Evolutionary conservation across 53 echinoderm and acorn worm genomes (phyloP).

Genomic region (Paracentrotus lividus): DNA sequence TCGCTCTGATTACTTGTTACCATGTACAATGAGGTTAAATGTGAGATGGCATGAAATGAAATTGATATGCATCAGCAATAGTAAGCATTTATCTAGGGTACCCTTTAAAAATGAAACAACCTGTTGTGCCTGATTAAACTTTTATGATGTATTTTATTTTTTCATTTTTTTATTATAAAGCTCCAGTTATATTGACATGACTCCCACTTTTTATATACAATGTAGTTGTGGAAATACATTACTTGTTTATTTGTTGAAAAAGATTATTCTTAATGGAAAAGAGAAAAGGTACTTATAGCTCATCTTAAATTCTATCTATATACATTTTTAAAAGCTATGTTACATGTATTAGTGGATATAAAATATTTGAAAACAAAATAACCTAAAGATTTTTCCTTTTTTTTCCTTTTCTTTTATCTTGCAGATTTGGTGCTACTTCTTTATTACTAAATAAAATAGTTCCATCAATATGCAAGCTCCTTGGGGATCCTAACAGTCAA

Average conservation of each 20-base stretch:
- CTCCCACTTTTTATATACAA: too few relatives aligned
- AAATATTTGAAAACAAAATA: background rate
- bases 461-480: conserved; percentile 97
- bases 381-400: background rate
- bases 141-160: background rate
- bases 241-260: background rate
- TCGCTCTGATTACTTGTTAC: background rate
- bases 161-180: background rate
- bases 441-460: conserved; percentile 89
- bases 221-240: background rate
- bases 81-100: too few relatives aligned
- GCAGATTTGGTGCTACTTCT: conserved; percentile 89
- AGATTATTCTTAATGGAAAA: background rate
- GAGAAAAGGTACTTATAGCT: background rate
- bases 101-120: too few relatives aligned
- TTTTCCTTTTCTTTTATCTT: background rate
- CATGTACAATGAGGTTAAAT: too few relatives aligned
- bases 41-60: too few relatives aligned
- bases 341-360: background rate
- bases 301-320: too few relatives aligned
- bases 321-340: too few relatives aligned
- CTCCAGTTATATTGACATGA: too few relatives aligned
- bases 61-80: too few relatives aligned
- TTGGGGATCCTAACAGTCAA: conserved; percentile 99
- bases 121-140: too few relatives aligned